These are phyloP conservation scores for Actias luna DNA, from an alignment of 2,888 invertebrate genomes.

Conservation along the genomic window DNA sequence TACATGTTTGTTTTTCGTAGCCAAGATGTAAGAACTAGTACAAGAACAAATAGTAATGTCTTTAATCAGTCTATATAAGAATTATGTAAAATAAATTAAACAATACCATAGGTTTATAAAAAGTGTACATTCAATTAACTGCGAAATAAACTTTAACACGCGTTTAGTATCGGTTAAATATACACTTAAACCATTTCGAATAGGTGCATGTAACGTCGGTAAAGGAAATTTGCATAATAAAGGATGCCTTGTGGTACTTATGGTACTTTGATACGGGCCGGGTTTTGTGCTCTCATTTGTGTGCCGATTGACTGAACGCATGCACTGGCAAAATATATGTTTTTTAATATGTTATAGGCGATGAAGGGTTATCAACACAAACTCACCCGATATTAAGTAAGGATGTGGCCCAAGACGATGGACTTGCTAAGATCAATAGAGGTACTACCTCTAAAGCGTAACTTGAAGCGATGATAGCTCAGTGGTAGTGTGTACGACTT, in stretches of 20 bases:
- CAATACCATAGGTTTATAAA: background rate
- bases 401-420: too few relatives aligned
- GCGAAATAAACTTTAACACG: background rate
- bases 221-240: constrained; percentile 7
- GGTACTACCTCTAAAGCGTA: too few relatives aligned
- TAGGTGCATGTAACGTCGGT: background rate
- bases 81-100: background rate
- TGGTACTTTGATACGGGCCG: background rate
- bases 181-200: background rate
- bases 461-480: too few relatives aligned
- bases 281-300: background rate
- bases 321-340: background rate
- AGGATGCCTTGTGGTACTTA: background rate
- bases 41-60: too few relatives aligned
- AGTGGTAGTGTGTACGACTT: too few relatives aligned
- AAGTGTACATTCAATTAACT: background rate
- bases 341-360: too few relatives aligned
- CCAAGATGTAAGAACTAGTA: too few relatives aligned
- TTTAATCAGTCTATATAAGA: too few relatives aligned
- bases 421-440: too few relatives aligned
- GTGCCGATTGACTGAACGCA: background rate
- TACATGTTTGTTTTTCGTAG: too few relatives aligned
- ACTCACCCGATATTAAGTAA: too few relatives aligned
- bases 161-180: background rate
- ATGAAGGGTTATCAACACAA: too few relatives aligned